Evolutionary conservation across 2,888 invertebrate genomes (phyloP), one percentile per base, ranked within the genome.

Genomic region (Junonia oenone): DNA sequence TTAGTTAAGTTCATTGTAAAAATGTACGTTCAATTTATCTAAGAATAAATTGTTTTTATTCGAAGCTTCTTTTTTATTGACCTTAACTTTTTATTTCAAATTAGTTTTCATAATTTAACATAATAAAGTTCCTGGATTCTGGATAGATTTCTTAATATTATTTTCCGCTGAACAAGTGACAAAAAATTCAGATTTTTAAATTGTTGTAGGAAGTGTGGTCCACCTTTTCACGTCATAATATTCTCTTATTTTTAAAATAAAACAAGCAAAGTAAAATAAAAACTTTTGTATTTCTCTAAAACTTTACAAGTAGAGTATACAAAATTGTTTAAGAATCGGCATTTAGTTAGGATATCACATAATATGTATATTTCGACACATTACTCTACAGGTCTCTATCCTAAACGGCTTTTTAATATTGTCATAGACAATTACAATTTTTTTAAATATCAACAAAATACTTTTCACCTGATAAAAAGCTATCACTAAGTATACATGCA

Each of bases 251-350:
- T 22, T 31, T 0, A 31, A 31, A 31, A 11, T 31, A 31, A 31
- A 8, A 31, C 29, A 31, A 31, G 11, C 38, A 9, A 19, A 11
- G 5, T 3, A 56, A 63, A 45, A 55, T 60, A 49, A 57, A 54
- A 55, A 46, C 69, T 70, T 72, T 71, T 80, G 70, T 79, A 81
- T 81, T 75, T 72, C 70, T 76, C 55, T 71, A 65, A 69, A 72
- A 67, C 68, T 71, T 72, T 68, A 66, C 68, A 60, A 61, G 67
- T 66, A 68, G 66, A 70, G 63, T 63, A 69, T 68, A 69, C 67
- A 70, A 69, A 70, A 6, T 33, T 43, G 46, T 40, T 53, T 35
- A 35, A 49, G 1, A 22, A 49, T 33, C 19, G 15, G 13, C 37
- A 52, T 43, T 17, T 40, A 40, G 9, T 19, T 26, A 29, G 48